Evolutionary conservation across 2,888 invertebrate species (phyloP), one percentile per base, ranked within the genome.

Genomic region (Trissolcus japonicus): DNA sequence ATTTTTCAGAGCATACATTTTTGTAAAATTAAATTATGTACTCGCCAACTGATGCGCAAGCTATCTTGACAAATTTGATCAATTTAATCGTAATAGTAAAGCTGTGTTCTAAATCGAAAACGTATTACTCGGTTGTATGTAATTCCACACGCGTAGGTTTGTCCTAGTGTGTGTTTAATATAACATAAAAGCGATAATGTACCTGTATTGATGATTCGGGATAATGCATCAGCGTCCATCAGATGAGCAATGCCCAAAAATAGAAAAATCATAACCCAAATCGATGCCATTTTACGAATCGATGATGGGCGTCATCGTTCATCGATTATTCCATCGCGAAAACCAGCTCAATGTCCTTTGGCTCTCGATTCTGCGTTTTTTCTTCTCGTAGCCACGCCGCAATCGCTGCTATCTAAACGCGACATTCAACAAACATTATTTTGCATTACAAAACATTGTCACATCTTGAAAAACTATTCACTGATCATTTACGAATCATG

Each of bases 201-300:
- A 80, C 80, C 80, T 76, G 59, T 71, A 29, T 79, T 79, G 67
- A 75, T 80, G 67, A 79, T 80, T 51, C 81, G 78, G 72, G 81
- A 80, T 63, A 82, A 80, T 50, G 85, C 80, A 75, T 85, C 83
- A 50, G 82, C 84, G 80, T 83, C 86, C 84, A 86, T 81, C 82
- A 86, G 85, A 85, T 85, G 85, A 71, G 83, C 82, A 80, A 83
- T 82, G 75, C 83, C 85, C 79, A 86, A 81, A 80, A 86, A 78
- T 53, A 86, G 66, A 53, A 86, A 80, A 48, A 82, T 80, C 83
- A 82, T 82, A 76, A 84, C 80, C 78, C 82, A 82, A 80, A 83
- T 80, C 65, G 80, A 80, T 81, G 83, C 83, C 85, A 85, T 86
- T 76, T 81, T 82, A 78, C 61, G 62, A 75, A 57, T 76, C 63